Evolutionary conservation across 2,797 vertebrate genomes (phyloP), one percentile per base, ranked within the genome.

Genomic region (Microctenopoma stevenorrisi): DNA sequence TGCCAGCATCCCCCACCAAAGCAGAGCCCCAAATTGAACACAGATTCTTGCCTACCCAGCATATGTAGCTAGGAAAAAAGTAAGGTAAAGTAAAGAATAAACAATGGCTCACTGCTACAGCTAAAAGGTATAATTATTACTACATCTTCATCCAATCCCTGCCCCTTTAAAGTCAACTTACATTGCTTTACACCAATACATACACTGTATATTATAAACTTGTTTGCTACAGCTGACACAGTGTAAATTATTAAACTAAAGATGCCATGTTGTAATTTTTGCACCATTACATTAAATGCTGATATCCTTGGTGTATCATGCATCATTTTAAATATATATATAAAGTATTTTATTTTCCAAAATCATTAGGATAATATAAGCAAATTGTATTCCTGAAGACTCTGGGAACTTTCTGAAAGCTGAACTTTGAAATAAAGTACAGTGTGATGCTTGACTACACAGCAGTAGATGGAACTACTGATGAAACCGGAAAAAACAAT

Each of bases 61-160:
- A 44, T 49, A 78, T 26, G 35, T 16, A 52, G 62, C 59, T 73
- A 43, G 44, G 83, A 85, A 85, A 1, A 22, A 22, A 22, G 22
- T 22, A 22, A 22, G 22, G 22, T 22, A 22, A 22, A 22, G 22
- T 22, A 22, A 22, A 22, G 22, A 22, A 22, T 82, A 79, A 86
- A 85, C 80, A 87, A 67, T 15, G 50, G 46, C 26, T 79, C 48
- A 52, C 79, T 66, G 64, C 69, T 63, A 58, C 69, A 76, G 35
- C 54, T 72, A 22, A 78, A 76, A 74, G 64, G 56, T 66, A 68
- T 55, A 58, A 7, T 30, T 69, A 71, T 69, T 35, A 61, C 40
- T 74, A 71, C 65, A 67, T 83, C 76, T 61, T 53, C 37, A 50
- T 42, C 10, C 54, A 44, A 64, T 70, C 15, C 30, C 52, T 25